Percentiles rank a stretch among this genome's conserved stretches.
Evolutionary conservation across 92 coral and sea anemone genomes (phyloP).

Genomic region (Heteractis magnifica): DNA sequence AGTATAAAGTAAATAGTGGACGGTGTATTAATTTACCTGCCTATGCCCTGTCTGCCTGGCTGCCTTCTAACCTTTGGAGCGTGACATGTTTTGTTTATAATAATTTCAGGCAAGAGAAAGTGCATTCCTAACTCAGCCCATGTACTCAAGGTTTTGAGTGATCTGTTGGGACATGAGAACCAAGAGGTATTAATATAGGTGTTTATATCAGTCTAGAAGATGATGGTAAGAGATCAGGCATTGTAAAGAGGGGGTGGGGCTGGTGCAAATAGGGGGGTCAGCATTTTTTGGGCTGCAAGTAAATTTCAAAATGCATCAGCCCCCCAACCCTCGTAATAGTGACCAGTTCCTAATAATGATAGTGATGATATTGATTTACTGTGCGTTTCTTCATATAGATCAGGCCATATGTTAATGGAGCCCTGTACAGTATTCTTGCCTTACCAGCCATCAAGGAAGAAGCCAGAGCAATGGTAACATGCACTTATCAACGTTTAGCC

Average conservation of each 20-base stretch:
- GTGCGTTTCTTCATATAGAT: constrained; percentile 45
- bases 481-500: too few species aligned
- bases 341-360: too few species aligned
- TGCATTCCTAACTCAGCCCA: constrained; percentile 72
- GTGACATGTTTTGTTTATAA: neutral
- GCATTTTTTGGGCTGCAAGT: too few species aligned
- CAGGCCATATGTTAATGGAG: constrained; percentile 95
- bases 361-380: neutral
- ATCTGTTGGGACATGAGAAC: constrained; percentile 94
- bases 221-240: neutral
- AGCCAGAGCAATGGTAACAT: constrained; percentile 88
- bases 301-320: too few species aligned
- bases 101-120: constrained; percentile 69
- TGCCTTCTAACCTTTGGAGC: neutral
- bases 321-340: too few species aligned
- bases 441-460: constrained; percentile 89
- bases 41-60: too few species aligned
- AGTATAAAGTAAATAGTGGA: neutral
- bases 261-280: too few species aligned
- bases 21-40: neutral
- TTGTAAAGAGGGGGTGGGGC: too few species aligned
- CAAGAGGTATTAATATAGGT: constrained; percentile 92
- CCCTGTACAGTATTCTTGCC: constrained; percentile 90
- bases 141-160: constrained; percentile 87
- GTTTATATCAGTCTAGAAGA: neutral